Conservation (phyloP, 2,113 vertebrate genomes). For the Psettodes erumei region DNA sequence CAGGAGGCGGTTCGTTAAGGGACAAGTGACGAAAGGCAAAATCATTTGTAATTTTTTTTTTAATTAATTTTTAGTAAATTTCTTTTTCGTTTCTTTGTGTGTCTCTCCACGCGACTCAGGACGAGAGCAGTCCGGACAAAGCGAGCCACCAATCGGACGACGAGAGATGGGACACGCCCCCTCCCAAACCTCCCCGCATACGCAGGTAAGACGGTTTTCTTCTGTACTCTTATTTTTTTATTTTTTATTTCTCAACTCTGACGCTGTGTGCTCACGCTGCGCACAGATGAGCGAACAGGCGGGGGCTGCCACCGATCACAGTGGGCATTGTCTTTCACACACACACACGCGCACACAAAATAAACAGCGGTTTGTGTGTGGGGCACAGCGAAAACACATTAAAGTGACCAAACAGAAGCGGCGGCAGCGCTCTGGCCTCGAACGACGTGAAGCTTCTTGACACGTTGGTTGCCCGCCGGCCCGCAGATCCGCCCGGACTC, state of each 20-base stretch:
- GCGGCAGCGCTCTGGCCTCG: conserved; percentile 23
- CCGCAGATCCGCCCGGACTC: conserved; percentile 33
- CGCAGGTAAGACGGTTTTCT: conserved; percentile 85
- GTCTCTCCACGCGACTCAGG: conserved; percentile 76
- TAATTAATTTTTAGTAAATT: neutral
- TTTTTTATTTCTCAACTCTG: neutral
- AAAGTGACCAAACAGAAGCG: conserved; percentile 35
- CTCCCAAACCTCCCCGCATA: conserved; percentile 95
- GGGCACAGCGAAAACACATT: conserved; percentile 26
- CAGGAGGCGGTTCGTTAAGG: too few species aligned
- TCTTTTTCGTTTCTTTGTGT: too few species aligned
- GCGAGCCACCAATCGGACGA: conserved; percentile 82
- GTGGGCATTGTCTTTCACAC: conserved; percentile 27
- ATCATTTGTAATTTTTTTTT: neutral
- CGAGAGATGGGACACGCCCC: conserved; percentile 92
- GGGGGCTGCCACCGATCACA: conserved; percentile 12
- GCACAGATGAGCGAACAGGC: conserved; percentile 37
- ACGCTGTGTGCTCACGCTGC: conserved; percentile 3
- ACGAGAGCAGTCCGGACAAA: conserved; percentile 90
- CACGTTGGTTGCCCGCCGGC: conserved; percentile 29
- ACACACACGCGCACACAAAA: neutral
- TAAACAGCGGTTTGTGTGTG: conserved; percentile 12
- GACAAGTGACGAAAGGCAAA: too few species aligned
- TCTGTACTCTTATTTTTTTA: neutral
- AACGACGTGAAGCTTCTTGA: conserved; percentile 18